Conservation (phyloP, 2,797 vertebrate genomes). For the Neosilurus mollespiculum region DNA sequence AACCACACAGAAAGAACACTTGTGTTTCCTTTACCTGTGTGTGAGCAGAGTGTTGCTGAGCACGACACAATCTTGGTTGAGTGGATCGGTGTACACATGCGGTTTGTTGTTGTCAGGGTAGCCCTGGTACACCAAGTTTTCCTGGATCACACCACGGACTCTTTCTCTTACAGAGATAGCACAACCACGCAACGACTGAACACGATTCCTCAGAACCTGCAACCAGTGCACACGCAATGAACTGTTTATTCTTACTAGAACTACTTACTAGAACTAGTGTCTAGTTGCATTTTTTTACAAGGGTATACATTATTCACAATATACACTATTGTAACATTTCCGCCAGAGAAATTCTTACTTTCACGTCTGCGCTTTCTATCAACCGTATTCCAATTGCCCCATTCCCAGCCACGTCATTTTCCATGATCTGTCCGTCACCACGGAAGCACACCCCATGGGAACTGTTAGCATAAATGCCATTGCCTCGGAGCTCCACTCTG, state of each 20-base stretch:
- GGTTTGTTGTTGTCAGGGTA: slow-evolving; percentile 75
- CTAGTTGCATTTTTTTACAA: background rate
- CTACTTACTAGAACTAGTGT: no score
- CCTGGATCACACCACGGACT: slow-evolving; percentile 81
- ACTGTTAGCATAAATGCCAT: slow-evolving; percentile 86
- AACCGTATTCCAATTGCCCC: slow-evolving; percentile 80
- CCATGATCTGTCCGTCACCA: slow-evolving; percentile 79
- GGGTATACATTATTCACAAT: background rate
- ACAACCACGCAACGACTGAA: slow-evolving; percentile 81
- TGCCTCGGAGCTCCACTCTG: slow-evolving; percentile 84
- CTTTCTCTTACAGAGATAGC: slow-evolving; percentile 81
- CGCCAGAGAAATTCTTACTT: slow-evolving; percentile 67
- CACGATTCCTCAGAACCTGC: slow-evolving; percentile 85
- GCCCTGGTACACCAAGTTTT: slow-evolving; percentile 88
- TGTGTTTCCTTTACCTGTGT: slow-evolving; percentile 55
- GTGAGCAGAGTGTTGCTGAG: slow-evolving; percentile 82
- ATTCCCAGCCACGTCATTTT: slow-evolving; percentile 88
- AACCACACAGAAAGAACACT: background rate
- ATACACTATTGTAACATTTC: background rate
- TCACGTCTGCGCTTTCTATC: slow-evolving; percentile 79
- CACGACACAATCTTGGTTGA: slow-evolving; percentile 77
- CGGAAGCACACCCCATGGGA: slow-evolving; percentile 81
- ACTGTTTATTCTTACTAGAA: background rate
- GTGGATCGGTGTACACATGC: slow-evolving; percentile 75
- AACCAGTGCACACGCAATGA: background rate